Conservation (phyloP, 2,113 vertebrate species). For the Condylura cristata region DNA sequence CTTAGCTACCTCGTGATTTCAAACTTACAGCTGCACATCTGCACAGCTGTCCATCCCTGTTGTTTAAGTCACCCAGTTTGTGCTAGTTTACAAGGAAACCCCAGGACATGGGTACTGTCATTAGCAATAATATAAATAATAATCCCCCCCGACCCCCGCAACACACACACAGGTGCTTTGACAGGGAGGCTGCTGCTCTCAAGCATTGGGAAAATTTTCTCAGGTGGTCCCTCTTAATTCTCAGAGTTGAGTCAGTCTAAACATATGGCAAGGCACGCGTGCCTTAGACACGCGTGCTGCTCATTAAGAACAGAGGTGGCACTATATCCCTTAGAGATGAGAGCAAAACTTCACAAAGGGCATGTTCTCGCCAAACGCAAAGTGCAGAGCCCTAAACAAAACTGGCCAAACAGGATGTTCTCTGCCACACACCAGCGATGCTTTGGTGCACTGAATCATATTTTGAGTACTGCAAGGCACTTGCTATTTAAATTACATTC, state of each 20-base stretch:
- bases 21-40: not conserved
- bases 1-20: not conserved
- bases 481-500: slow-evolving; percentile 62
- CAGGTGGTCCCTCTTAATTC: not conserved
- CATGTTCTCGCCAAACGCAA: not conserved
- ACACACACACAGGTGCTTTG: not conserved
- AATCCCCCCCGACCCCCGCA: not conserved
- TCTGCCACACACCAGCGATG: not conserved
- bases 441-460: slow-evolving; percentile 57
- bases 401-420: not conserved
- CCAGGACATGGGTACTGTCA: not conserved
- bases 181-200: not conserved
- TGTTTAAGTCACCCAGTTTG: not conserved
- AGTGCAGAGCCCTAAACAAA: not conserved
- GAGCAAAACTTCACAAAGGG: not conserved
- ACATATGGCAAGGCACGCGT: not conserved
- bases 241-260: not conserved
- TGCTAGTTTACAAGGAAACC: not conserved
- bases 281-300: not conserved
- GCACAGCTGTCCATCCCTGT: not conserved
- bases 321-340: not conserved
- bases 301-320: slow-evolving; percentile 27
- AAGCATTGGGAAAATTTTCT: not conserved
- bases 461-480: slow-evolving; percentile 47
- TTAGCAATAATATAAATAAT: slow-evolving; percentile 23